phyloP scores from a whole-genome alignment of 2,113 vertebrate genomes.

The Saimiri boliviensis region DNA sequence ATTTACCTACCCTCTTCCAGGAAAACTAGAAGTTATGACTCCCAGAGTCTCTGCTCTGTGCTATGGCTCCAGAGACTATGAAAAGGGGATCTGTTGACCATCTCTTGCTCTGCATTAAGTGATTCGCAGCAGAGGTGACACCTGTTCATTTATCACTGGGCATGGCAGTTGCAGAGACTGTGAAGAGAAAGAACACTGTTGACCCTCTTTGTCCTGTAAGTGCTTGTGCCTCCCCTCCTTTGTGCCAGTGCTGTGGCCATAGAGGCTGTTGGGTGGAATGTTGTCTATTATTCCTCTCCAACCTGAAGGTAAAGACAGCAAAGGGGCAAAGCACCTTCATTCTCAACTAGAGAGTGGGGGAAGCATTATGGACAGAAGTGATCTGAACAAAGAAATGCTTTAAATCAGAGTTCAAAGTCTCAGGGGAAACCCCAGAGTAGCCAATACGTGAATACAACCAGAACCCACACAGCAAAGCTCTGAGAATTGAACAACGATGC shows the following conservation, averaged over 20 bases:
- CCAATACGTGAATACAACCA: neutral
- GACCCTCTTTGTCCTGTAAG: neutral
- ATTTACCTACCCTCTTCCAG: neutral
- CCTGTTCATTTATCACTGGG: neutral
- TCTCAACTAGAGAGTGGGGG: neutral
- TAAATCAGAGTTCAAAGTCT: neutral
- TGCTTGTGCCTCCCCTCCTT: accelerated
- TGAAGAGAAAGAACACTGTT: neutral
- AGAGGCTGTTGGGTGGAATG: neutral
- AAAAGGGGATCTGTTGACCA: neutral
- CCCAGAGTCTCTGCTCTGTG: accelerated
- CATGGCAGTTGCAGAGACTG: too few relatives aligned
- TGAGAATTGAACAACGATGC: neutral
- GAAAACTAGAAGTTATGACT: neutral
- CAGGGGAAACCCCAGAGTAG: neutral
- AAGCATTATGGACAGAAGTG: neutral
- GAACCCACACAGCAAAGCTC: neutral
- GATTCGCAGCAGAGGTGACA: neutral
- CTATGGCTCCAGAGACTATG: neutral
- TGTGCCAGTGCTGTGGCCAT: too few relatives aligned
- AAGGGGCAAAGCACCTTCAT: neutral
- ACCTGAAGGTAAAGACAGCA: neutral
- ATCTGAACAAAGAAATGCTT: neutral
- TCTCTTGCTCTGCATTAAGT: neutral
- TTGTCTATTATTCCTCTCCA: too few relatives aligned